Evolutionary conservation across 2,113 vertebrate species (phyloP), one percentile per base, ranked within the genome.

Genomic region (Catagonus wagneri): DNA sequence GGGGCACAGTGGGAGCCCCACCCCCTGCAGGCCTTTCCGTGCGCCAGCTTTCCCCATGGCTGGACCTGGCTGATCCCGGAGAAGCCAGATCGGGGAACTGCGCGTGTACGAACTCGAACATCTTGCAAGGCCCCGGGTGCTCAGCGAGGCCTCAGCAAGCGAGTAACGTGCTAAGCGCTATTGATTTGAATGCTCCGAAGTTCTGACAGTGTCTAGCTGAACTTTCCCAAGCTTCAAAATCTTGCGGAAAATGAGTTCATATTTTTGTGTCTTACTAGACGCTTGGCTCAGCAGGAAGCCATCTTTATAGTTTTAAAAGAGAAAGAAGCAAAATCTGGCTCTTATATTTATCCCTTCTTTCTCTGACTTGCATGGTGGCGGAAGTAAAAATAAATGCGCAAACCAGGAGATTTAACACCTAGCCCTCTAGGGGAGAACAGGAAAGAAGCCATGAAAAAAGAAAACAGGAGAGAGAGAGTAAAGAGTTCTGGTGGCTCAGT

Each of bases 191-290:
- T 17, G 63, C 6, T 72, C 81, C 34, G 16, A 3, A 84, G 84
- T 89, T 74, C 90, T 94, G 65, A 72, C 86, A 36, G 2, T 10
- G 15, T 23, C 54, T 94, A 85, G 92, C n/a, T 80, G 22, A 76
- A 89, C 66, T 90, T 95, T 69, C 69, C 13, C 52, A 10, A 97
- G 74, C 94, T 91, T 97, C 94, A 14, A 3, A 96, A 93, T 76
- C 81, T 86, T 86, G 36, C 72, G 96, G 61, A 90, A 93, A 97
- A 89, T 87, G 79, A 84, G 65, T 75, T 93, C 87, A 60, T 93
- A 27, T 94, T 97, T 98, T 95, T 75, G 52, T 89, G 85, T 92
- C 96, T 98, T 98, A 83, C 80, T 94, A 96, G 95, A 96, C 60
- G 93, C 72, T 96, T 97, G 94, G 85, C 89, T 97, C 94, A 97